Evolutionary conservation across 1,140 invertebrate genomes (phyloP), one percentile per base, ranked within the genome.

Genomic region (Camponotus floridanus): DNA sequence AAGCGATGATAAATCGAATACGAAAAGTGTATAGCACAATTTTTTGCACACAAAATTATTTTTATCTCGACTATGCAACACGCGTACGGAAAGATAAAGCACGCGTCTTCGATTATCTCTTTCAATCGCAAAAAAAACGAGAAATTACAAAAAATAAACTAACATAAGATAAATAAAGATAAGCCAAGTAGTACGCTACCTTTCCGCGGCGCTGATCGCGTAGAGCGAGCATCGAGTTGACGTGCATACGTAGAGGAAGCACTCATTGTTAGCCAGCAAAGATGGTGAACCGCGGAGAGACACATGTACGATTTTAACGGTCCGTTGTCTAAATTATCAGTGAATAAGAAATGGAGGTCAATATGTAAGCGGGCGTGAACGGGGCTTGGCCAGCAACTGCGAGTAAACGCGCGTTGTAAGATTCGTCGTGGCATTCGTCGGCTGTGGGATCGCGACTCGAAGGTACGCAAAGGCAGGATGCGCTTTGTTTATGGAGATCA

Each of bases 401-500:
- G 36, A 89, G 21, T 81, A 91, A 87, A 64, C 62, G 76, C 73
- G 85, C 9, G 15, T 33, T 87, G 33, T 15, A 21, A 57, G 33
- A 90, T 76, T 81, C 73, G 61, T 74, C 57, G 79, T 48, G 61
- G 70, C 45, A 26, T 39, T 64, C 13, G 39, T 57, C 31, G 62
- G 76, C 64, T 33, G 65, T 9, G 1, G 48, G 57, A 91, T 65
- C 45, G 45, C 65, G 81, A 65, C 62, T 86, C 36, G 67, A 85
- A 86, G 92, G 80, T 90, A 73, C 73, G 64, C 33, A 93, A 86
- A 87, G 45, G 74, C 76, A 51, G 59, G 67, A 68, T 62, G 85
- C 51, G 88, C 92, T 94, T 95, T 94, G 94, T 95, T 95, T 94
- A 95, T 94, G 90, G 90, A 91, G 87, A 94, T 95, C 94, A 95